Base-by-base conservation (phyloP, 2,797 vertebrate genomes). In the Eospalax fontanierii region DNA sequence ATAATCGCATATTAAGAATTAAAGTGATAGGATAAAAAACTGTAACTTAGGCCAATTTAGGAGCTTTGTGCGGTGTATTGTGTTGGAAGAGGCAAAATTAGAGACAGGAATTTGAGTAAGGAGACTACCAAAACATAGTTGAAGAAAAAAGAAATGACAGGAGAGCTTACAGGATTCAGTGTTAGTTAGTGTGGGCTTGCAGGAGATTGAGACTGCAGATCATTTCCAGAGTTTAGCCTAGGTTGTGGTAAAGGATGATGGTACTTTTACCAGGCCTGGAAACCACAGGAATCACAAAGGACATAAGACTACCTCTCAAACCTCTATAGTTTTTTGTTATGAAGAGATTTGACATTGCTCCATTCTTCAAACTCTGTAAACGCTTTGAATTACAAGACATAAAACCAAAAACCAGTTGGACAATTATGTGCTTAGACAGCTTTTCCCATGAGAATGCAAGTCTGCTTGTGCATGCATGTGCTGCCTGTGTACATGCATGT, bases 301-400 rank as follows among this genome's bases (percentile, higher is more conserved):
- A 85, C 30, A 14, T 26, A 63, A 70, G 22, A 91, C 46, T 21
- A 43, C 80, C 91, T 95, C 38, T 40, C 61, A 91, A 11, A 11
- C 10, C 65, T 12, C 59, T 75, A 2, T 75, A 68, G 50, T 65
- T 90, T 95, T 92, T 54, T 91, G 0, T 35, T 54, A 14, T n/a
- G 35, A 89, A 90, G 38, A 12, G 30, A n/a, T 66, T 95, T 89
- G 71, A 57, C 35, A 57, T 26, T 78, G 38, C 71, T 84, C 16
- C 30, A 6, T 61, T 96, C 63, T 97, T 81, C 63, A 81, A 74
- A 59, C 43, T 87, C 82, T 94, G 74, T 82, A 93, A 96, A 66
- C 43, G 59, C 79, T 87, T 94, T 86, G 82, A 95, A 85, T 50
- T 86, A 76, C 22, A 92, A 81, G 92, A 91, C 35, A 71, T 33